Conservation (phyloP, 1,140 invertebrate species). For the Orius insidiosus region DNA sequence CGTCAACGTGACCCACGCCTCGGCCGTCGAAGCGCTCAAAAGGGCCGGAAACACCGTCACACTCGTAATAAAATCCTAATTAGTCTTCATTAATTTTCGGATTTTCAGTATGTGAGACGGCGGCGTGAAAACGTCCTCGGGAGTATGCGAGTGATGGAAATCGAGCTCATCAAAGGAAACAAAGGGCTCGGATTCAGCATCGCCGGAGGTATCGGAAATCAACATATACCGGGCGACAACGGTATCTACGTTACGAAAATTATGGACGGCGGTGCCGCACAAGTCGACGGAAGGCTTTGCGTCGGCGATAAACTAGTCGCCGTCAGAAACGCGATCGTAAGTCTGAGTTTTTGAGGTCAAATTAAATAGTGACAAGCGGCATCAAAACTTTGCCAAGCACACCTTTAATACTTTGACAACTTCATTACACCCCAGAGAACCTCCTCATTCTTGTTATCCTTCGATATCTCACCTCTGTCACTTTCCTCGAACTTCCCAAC, state of each 20-base stretch:
- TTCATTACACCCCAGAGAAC: too few relatives aligned
- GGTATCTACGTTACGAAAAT: constrained; percentile 98
- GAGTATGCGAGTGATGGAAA: constrained; percentile 54
- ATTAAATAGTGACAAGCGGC: too few relatives aligned
- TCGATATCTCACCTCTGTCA: too few relatives aligned
- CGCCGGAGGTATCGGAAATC: constrained; percentile 91
- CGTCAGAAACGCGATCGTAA: constrained; percentile 68
- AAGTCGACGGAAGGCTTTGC: constrained; percentile 74
- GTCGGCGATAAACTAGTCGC: constrained; percentile 90
- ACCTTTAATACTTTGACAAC: too few relatives aligned
- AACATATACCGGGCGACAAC: constrained; percentile 94
- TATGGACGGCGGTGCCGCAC: constrained; percentile 90
- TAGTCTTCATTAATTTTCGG: background rate
- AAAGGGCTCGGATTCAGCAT: constrained; percentile 94
- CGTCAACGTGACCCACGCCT: constrained; percentile 78
- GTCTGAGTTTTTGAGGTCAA: constrained; percentile 20
- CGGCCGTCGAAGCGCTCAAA: constrained; percentile 91
- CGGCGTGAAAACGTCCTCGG: constrained; percentile 33
- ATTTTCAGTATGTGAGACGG: constrained; percentile 36
- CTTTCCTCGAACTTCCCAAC: too few relatives aligned
- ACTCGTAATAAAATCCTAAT: constrained; percentile 47
- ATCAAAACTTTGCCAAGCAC: too few relatives aligned
- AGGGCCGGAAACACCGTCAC: constrained; percentile 84
- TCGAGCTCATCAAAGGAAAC: constrained; percentile 80
- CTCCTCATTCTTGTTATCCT: too few relatives aligned